Percentiles rank a stretch among this genome's conserved stretches.
These are phyloP conservation scores for Panthera leo DNA, from an alignment of 2,113 vertebrate genomes.

Conservation along the genomic window DNA sequence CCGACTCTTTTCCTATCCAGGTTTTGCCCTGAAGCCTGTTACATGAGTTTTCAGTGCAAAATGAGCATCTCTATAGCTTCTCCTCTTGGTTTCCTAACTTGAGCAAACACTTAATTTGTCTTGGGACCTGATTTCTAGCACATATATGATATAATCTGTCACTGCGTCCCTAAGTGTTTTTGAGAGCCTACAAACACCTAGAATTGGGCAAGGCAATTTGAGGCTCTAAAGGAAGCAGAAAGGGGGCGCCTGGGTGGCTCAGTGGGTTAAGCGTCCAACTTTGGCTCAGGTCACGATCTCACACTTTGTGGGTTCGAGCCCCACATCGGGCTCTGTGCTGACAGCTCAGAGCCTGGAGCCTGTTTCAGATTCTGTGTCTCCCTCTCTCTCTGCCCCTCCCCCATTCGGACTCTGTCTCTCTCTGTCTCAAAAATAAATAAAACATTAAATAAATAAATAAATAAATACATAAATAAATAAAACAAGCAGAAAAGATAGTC, in stretches of 20 bases:
- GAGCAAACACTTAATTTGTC: neutral
- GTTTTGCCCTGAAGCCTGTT: neutral
- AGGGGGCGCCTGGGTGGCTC: neutral
- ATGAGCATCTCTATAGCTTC: neutral
- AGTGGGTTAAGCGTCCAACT: no score
- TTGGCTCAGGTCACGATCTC: no score
- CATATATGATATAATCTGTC: neutral
- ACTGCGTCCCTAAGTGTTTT: neutral
- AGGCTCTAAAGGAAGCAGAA: neutral
- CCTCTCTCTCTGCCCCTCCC: no score
- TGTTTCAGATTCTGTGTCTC: no score
- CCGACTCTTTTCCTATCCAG: neutral
- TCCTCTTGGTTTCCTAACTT: neutral
- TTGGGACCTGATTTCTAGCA: neutral
- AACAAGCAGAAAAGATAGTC: neutral
- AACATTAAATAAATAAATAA: no score
- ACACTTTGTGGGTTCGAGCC: no score
- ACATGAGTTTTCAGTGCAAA: neutral
- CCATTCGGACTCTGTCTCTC: fast-evolving
- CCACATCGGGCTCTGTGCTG: no score
- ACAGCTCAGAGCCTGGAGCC: no score
- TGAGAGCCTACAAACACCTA: neutral
- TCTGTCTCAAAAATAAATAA: no score
- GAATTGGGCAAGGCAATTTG: neutral
- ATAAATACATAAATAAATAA: neutral